These are phyloP conservation scores for Procambarus virginalis DNA, from an alignment of 1,140 invertebrate genomes.

Conservation along the genomic window DNA sequence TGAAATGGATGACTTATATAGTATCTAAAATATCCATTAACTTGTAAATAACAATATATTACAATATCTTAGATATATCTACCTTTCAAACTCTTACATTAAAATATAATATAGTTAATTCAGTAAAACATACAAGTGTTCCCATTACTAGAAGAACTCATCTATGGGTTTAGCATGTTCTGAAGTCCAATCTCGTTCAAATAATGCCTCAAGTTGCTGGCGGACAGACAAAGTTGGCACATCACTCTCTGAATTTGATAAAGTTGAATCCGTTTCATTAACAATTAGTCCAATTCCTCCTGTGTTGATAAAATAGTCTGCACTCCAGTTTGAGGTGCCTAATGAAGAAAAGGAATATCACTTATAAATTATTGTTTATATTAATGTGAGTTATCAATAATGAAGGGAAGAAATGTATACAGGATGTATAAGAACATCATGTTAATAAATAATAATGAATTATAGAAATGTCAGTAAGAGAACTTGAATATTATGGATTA, in stretches of 20 bases:
- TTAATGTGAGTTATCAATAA: too few species aligned
- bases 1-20: too few species aligned
- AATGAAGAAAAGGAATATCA: constrained; percentile 41
- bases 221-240: constrained; percentile 75
- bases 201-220: constrained; percentile 85
- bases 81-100: too few species aligned
- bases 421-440: too few species aligned
- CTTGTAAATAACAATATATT: too few species aligned
- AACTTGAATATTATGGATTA: too few species aligned
- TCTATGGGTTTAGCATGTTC: constrained; percentile 74
- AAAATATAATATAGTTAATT: neutral
- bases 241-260: constrained; percentile 61
- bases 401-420: too few species aligned
- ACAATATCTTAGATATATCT: too few species aligned
- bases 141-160: constrained; percentile 19
- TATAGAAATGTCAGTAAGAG: too few species aligned
- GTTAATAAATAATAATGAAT: too few species aligned
- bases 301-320: constrained; percentile 95
- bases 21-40: too few species aligned
- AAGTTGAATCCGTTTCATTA: constrained; percentile 78
- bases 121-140: neutral
- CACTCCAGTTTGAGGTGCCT: constrained; percentile 98
- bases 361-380: too few species aligned
- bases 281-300: constrained; percentile 87
- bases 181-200: constrained; percentile 93